Base-by-base conservation (phyloP, 2,888 invertebrate species). In the Petrolisthes manimaculis region DNA sequence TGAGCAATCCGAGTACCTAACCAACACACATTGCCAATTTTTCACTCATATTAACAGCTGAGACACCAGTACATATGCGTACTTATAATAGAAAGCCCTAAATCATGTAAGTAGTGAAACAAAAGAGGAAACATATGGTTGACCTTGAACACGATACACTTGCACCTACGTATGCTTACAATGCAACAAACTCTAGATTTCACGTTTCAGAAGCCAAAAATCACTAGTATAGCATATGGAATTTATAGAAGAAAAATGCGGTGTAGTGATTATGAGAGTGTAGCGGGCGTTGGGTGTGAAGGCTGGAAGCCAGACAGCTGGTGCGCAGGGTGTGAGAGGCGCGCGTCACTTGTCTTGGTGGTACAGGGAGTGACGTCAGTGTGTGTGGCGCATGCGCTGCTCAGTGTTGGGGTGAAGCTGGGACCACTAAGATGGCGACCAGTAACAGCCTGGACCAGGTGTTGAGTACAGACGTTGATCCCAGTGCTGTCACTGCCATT, bases 401-500 rank as follows among this genome's bases (percentile, higher is more conserved):
- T 94, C 94, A 95, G 94, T 95, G 94, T 94, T 94, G 94, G 94
- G 95, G 95, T 94, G 94, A 94, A 94, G 94, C 94, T 94, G 94
- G 95, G 94, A 93, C 94, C 94, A 88, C 86, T 90, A 97, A 97
- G 96, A 97, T 97, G 97, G 97, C 97, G 96, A 96, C 97, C 94
- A 96, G 96, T 94, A 96, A 96, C 95, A 96, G 96, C 95, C 95
- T 97, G 94, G 97, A 97, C 95, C 96, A 97, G 95, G 96, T 96
- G 95, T 95, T 97, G 93, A 96, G 95, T 94, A 96, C 96, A 94
- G 96, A 96, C 95, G 96, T 96, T 93, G 97, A 97, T 94, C 96
- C 96, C 95, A 96, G 96, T 93, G 96, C 96, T 93, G 96, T 97
- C 93, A 96, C 95, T 94, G 96, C 96, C 93, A 95, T 97, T 93